These are phyloP conservation scores for Scalopus aquaticus DNA, from an alignment of 2,113 vertebrate species.

Conservation along the genomic window DNA sequence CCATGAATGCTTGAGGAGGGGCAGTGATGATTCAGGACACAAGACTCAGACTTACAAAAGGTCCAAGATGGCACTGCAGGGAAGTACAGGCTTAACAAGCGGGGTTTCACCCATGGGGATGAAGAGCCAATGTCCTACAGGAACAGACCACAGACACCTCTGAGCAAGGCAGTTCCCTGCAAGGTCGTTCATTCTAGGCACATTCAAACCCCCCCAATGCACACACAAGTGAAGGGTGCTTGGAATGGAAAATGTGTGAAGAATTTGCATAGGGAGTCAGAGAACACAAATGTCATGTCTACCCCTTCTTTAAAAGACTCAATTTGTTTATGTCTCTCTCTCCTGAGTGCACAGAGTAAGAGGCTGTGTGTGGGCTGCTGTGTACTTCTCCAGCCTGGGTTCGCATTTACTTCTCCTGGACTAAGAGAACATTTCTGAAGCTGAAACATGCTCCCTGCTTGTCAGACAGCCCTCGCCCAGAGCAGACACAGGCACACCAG, in stretches of 20 bases:
- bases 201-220: too few relatives aligned
- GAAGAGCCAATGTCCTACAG: background rate
- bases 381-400: background rate
- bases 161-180: background rate
- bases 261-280: background rate
- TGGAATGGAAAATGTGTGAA: background rate
- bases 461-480: background rate
- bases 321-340: background rate
- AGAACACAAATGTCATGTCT: background rate
- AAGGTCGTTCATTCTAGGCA: background rate
- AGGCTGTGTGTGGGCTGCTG: background rate
- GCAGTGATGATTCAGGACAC: background rate
- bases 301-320: background rate
- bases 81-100: background rate
- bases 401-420: background rate
- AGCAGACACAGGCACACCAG: background rate
- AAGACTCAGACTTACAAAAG: background rate
- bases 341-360: background rate
- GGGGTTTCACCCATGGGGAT: too few relatives aligned
- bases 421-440: background rate
- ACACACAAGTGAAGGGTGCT: background rate
- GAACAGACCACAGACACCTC: background rate
- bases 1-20: background rate
- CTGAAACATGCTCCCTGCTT: background rate
- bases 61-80: background rate